Conservation (phyloP, 2,797 vertebrate species). For the Hirundo rustica region DNA sequence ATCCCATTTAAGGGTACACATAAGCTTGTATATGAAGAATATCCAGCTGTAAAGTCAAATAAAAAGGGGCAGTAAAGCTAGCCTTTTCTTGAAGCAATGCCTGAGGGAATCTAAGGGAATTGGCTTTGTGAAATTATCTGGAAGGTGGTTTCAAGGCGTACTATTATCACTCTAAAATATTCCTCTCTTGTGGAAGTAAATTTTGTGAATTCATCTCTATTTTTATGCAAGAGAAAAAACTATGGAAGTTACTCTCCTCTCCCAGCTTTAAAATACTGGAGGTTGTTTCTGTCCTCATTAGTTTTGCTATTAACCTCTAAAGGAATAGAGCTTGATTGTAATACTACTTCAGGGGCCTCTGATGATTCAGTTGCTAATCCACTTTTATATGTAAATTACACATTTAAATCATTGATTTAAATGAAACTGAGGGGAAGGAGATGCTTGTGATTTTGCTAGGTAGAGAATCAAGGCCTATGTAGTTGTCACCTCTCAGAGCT, state of each 20-base stretch:
- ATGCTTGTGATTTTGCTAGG: not conserved
- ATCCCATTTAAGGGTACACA: not conserved
- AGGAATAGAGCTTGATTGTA: conserved; percentile 15
- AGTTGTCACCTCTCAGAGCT: not conserved
- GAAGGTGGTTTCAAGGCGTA: not conserved
- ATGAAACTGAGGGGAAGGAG: not conserved
- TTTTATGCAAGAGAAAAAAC: not conserved
- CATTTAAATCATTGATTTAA: conserved; percentile 2
- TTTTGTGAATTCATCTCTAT: not conserved
- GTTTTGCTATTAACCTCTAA: not conserved
- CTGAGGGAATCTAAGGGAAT: not conserved
- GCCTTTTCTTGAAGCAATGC: not conserved
- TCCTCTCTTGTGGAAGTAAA: not conserved
- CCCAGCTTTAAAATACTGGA: not conserved
- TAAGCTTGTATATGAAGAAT: not conserved
- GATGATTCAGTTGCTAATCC: not conserved
- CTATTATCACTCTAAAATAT: not conserved
- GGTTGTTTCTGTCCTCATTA: not conserved
- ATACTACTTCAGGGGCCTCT: not conserved
- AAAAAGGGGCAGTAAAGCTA: not conserved
- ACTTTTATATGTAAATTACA: conserved; percentile 33
- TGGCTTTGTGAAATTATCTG: not conserved
- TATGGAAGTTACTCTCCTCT: not conserved
- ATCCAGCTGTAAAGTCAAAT: not conserved
- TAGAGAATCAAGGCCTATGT: not conserved